Conservation (phyloP, 2,888 invertebrate species). For the Callinectes sapidus region DNA sequence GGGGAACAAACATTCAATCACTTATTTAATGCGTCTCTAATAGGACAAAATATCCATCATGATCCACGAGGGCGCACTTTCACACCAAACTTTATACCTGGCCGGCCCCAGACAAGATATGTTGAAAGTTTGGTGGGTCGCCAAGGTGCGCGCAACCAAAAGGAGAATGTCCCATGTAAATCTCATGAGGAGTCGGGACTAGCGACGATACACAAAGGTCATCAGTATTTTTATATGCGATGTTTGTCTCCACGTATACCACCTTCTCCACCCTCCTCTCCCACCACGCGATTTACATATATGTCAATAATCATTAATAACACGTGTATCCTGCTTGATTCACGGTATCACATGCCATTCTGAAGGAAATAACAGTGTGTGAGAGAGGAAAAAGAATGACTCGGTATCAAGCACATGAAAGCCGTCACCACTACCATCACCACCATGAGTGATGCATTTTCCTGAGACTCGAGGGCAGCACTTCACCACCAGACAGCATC, state of each 20-base stretch:
- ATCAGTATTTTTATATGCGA: neutral
- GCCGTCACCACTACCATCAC: too few relatives aligned
- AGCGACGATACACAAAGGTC: neutral
- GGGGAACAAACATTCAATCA: neutral
- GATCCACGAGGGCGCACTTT: neutral
- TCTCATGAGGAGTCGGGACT: neutral
- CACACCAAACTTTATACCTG: neutral
- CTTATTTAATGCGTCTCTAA: neutral
- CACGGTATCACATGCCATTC: too few relatives aligned
- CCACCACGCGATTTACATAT: too few relatives aligned
- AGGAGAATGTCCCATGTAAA: neutral
- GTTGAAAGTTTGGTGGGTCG: neutral
- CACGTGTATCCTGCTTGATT: too few relatives aligned
- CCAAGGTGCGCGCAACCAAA: neutral
- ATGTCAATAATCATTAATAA: too few relatives aligned
- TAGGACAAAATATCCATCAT: neutral
- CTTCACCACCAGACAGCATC: too few relatives aligned
- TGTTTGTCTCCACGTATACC: too few relatives aligned
- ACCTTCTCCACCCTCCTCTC: too few relatives aligned
- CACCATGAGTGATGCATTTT: too few relatives aligned
- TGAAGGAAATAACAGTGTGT: neutral
- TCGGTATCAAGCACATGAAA: neutral
- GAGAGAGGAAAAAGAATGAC: neutral
- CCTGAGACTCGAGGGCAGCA: too few relatives aligned
- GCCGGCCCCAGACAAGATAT: neutral